These are phyloP conservation scores for Meleagris gallopavo DNA, from an alignment of 2,113 vertebrate genomes.

Conservation along the genomic window DNA sequence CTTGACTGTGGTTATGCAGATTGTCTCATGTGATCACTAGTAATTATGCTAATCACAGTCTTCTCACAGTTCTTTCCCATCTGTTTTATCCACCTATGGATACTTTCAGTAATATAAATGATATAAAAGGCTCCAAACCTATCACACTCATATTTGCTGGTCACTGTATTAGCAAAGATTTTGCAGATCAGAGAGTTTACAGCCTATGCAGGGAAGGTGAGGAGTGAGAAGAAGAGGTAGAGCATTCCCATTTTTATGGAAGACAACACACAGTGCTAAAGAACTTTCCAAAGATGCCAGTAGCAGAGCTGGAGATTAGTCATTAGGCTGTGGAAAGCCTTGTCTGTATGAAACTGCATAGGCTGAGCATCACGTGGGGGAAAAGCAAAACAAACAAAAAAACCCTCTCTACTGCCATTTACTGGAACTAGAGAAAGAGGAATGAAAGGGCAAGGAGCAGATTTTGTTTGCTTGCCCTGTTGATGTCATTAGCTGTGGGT, in stretches of 20 bases:
- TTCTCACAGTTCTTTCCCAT: conserved; percentile 69
- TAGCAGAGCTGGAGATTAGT: background rate
- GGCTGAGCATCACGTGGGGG: background rate
- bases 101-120: conserved; percentile 44
- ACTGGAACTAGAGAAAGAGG: background rate
- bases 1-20: conserved; percentile 66
- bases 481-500: conserved; percentile 25
- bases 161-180: background rate
- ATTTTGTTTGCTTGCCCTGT: conserved; percentile 11
- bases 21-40: conserved; percentile 74
- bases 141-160: background rate
- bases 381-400: background rate
- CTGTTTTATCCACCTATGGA: conserved; percentile 74
- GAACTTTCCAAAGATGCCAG: background rate
- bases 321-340: background rate
- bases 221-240: background rate
- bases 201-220: background rate
- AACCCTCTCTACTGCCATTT: background rate
- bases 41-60: conserved; percentile 74
- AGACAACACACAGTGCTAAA: background rate
- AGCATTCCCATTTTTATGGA: background rate
- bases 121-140: conserved; percentile 1
- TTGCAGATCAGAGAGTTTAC: background rate
- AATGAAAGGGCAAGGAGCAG: background rate
- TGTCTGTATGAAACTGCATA: background rate